Conservation (phyloP, 2,888 invertebrate genomes). For the Nudaria mundana region DNA sequence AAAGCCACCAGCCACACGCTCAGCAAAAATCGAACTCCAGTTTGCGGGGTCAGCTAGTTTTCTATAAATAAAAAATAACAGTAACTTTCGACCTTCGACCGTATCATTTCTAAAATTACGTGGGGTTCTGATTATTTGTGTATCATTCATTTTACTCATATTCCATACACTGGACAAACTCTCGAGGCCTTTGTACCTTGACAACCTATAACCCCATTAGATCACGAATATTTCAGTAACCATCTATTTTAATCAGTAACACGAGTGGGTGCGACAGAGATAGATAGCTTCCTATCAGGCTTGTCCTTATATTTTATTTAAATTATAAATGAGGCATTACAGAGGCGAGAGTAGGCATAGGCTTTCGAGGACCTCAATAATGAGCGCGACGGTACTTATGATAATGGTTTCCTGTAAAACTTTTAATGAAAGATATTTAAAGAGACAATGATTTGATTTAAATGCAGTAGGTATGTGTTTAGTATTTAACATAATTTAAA, state of each 20-base stretch:
- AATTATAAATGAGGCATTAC: conserved; percentile 30
- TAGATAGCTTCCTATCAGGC: conserved; percentile 33
- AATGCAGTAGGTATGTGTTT: too few species aligned
- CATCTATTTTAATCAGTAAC: conserved; percentile 33
- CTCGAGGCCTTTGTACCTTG: conserved; percentile 37
- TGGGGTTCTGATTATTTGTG: not conserved
- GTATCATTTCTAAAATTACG: too few species aligned
- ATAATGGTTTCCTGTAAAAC: conserved; percentile 11
- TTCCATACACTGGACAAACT: conserved; percentile 15
- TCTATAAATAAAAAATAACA: too few species aligned
- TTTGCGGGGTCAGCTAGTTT: too few species aligned
- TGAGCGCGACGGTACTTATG: conserved; percentile 19
- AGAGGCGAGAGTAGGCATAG: conserved; percentile 18
- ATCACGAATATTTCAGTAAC: conserved; percentile 31
- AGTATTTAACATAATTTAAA: too few species aligned
- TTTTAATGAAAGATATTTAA: conserved; percentile 1
- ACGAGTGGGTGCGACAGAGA: conserved; percentile 31
- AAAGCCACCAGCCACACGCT: too few species aligned
- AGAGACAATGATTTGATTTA: not conserved
- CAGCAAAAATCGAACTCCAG: too few species aligned
- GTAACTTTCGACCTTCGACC: too few species aligned
- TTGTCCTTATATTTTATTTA: conserved; percentile 37
- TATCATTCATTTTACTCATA: conserved; percentile 1
- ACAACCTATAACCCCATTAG: conserved; percentile 56
- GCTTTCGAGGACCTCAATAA: conserved; percentile 21